Base-by-base conservation (phyloP, 2,888 invertebrate species). In the Lithophane leautieri region DNA sequence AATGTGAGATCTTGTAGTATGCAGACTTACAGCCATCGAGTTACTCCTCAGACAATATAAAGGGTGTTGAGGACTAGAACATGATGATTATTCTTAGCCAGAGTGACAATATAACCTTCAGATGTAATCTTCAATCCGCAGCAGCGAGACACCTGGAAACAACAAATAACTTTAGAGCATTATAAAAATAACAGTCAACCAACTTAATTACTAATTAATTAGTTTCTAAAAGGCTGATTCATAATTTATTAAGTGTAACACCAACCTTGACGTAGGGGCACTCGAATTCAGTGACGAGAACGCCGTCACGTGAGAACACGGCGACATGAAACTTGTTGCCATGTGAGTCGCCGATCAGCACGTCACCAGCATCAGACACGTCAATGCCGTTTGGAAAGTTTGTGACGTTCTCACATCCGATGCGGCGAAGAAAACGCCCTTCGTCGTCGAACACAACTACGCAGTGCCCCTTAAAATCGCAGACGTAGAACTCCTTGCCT, bases 81-180 rank as follows among this genome's bases (percentile, higher is more conserved):
- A 96, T 99, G 99, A 97, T 99, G 99, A 97, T 99, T 99, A 97
- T 99, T 99, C 97, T 99, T 99, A 94, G 99, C 99, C 97, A 99
- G 97, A 86, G 99, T 99, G 89, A 99, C 98, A 90, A 99, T 98
- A 95, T 99, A 99, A 89, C 99, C 99, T 95, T 99, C 99, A 34
- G 99, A 98, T 76, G 99, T 99, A 92, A 99, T 99, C 97, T 99
- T 99, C 92, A 99, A 97, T 84, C 99, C 99, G 94, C 99, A 99
- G 97, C 99, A 99, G 92, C 99, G 98, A 86, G 99, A 99, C 85
- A 99, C 99, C 98, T 99, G 97, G n/a, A 94, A 94, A 25, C 76
- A 74, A 69, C 1, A 47, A 67, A 44, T 19, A 16, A 14, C 25
- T 22, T 19, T 47, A 22, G 25, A 62, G 54, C 14, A 67, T 61